Percentiles rank a stretch among this genome's conserved stretches.
Evolutionary conservation across 2,113 vertebrate species (phyloP).

Genomic region (Campylorhamphus procurvoides): DNA sequence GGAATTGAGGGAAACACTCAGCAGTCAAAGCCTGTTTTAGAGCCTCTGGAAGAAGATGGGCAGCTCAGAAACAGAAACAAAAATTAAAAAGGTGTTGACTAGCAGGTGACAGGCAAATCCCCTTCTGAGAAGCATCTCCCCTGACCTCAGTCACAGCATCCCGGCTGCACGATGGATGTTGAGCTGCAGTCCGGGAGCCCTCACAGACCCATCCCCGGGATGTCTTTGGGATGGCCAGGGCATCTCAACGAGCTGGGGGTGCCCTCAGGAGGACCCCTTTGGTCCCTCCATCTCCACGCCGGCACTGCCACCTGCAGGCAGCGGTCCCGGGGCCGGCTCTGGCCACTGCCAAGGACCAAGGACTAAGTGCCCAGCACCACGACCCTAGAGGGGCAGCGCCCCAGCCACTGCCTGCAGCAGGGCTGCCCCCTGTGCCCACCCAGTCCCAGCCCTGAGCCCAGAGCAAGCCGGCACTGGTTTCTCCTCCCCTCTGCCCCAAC

Average conservation of each 20-base stretch:
- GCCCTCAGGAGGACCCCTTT: background rate
- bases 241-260: rapidly evolving
- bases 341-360: background rate
- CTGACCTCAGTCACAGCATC: rapidly evolving
- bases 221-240: too few species aligned
- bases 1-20: rapidly evolving
- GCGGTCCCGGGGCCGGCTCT: background rate
- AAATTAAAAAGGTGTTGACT: rapidly evolving
- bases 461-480: background rate
- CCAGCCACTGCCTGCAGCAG: too few species aligned
- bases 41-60: background rate
- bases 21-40: background rate
- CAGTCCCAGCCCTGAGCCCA: background rate
- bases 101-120: background rate
- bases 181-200: background rate
- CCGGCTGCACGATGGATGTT: rapidly evolving
- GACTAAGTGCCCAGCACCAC: background rate
- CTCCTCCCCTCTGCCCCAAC: background rate
- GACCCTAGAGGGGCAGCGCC: too few species aligned
- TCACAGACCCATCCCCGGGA: background rate
- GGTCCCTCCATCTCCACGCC: rapidly evolving
- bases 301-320: constrained; percentile 50
- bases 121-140: rapidly evolving
- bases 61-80: background rate
- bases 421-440: background rate